A percentile compares a stretch with the other conserved stretches of the same genome.
Conservation (phyloP, 2,113 vertebrate species). For the Lipotes vexillifer region DNA sequence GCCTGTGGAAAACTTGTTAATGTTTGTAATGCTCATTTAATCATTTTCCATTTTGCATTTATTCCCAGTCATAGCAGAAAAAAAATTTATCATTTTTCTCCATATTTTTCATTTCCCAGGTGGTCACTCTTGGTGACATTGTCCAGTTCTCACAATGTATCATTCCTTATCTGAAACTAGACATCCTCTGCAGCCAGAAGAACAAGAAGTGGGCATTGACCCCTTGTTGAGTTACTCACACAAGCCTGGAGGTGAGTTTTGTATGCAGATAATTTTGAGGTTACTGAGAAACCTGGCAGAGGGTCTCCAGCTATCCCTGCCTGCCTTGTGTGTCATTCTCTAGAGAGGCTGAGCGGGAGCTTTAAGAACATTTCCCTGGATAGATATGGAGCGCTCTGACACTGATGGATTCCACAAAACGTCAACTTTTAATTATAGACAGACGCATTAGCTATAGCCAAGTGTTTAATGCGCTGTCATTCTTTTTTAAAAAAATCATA, state of each 20-base stretch:
- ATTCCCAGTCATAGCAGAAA: background rate
- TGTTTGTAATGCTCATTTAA: background rate
- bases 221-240: constrained; percentile 88
- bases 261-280: background rate
- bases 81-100: background rate
- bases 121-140: background rate
- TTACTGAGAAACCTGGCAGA: background rate
- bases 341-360: constrained; percentile 28
- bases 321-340: constrained; percentile 35
- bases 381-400: constrained; percentile 38
- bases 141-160: constrained; percentile 84
- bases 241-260: constrained; percentile 85
- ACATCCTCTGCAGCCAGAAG: constrained; percentile 93
- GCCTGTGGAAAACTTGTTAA: background rate
- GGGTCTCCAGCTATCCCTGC: background rate
- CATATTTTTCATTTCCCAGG: constrained; percentile 23
- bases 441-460: constrained; percentile 64
- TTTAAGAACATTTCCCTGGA: constrained; percentile 56
- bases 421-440: constrained; percentile 64
- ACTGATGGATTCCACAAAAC: constrained; percentile 52
- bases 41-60: background rate
- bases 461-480: constrained; percentile 57
- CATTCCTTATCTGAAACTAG: constrained; percentile 91
- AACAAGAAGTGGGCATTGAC: constrained; percentile 95
- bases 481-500: constrained; percentile 54